Conservation (phyloP, 2,888 invertebrate genomes). For the Agriopis leucophaearia region DNA sequence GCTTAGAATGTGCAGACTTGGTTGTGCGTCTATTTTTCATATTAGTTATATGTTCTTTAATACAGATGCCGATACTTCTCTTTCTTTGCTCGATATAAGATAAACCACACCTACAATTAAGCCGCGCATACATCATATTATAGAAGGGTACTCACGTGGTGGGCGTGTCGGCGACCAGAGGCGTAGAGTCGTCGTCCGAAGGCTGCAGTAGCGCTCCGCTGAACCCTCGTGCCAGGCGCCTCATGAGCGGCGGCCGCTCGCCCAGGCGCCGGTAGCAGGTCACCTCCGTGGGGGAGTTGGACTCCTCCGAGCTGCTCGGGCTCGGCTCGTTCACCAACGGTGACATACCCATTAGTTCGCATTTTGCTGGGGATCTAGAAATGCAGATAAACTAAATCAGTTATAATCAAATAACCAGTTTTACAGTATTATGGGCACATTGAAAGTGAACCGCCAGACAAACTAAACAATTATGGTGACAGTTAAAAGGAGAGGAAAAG, state of each 20-base stretch:
- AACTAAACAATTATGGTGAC: too few relatives aligned
- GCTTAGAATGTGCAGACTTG: too few relatives aligned
- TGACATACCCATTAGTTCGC: constrained; percentile 73
- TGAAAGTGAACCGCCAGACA: too few relatives aligned
- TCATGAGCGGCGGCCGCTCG: constrained; percentile 92
- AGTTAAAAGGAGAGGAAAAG: too few relatives aligned
- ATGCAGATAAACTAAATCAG: neutral
- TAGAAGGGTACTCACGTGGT: constrained; percentile 74
- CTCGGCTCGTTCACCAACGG: constrained; percentile 73
- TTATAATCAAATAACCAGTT: too few relatives aligned
- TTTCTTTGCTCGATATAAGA: too few relatives aligned
- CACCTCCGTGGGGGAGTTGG: constrained; percentile 94
- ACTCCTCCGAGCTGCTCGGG: constrained; percentile 93
- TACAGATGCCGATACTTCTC: too few relatives aligned
- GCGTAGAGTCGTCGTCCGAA: constrained; percentile 90
- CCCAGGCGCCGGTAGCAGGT: constrained; percentile 93
- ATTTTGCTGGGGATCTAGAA: constrained; percentile 75
- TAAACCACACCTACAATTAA: too few relatives aligned
- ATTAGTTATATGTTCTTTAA: too few relatives aligned
- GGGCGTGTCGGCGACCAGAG: constrained; percentile 89
- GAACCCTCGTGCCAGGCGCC: constrained; percentile 92
- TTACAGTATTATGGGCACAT: too few relatives aligned
- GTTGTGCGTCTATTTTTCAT: too few relatives aligned
- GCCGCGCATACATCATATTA: too few relatives aligned
- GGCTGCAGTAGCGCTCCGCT: constrained; percentile 84